Conservation (phyloP, 2,888 invertebrate genomes). For the Patella pellucida region DNA sequence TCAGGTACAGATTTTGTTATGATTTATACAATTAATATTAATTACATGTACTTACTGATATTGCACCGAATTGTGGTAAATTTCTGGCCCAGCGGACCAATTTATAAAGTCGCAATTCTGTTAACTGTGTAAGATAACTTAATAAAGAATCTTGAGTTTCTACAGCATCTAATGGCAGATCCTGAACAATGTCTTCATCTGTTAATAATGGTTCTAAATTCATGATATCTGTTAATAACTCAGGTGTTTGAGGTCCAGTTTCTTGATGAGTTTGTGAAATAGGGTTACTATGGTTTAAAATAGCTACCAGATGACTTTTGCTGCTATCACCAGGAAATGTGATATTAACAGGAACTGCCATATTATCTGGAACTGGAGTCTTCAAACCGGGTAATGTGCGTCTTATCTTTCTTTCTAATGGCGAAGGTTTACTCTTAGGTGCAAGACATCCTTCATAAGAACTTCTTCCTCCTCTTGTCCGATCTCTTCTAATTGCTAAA, state of each 20-base stretch:
- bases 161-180: conserved; percentile 36
- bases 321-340: not conserved
- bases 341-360: conserved; percentile 17
- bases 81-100: conserved; percentile 99
- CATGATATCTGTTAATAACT: conserved; percentile 65
- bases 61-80: conserved; percentile 94
- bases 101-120: conserved; percentile 94
- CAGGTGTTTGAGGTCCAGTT: conserved; percentile 43
- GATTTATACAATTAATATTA: not conserved
- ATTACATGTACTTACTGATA: conserved; percentile 79
- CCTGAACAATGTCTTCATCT: conserved; percentile 59
- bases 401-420: conserved; percentile 37
- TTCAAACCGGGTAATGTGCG: conserved; percentile 2
- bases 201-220: conserved; percentile 64
- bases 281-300: conserved; percentile 46
- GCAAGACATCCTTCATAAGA: conserved; percentile 78
- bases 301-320: conserved; percentile 52
- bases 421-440: conserved; percentile 43
- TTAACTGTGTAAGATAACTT: conserved; percentile 72
- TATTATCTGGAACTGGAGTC: not conserved
- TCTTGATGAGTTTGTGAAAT: conserved; percentile 29
- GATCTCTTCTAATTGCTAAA: conserved; percentile 89
- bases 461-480: conserved; percentile 94
- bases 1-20: too few species aligned
- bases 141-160: conserved; percentile 49